Evolutionary conservation across 2,888 invertebrate species (phyloP), one percentile per base, ranked within the genome.

Genomic region (Thelaira solivaga): DNA sequence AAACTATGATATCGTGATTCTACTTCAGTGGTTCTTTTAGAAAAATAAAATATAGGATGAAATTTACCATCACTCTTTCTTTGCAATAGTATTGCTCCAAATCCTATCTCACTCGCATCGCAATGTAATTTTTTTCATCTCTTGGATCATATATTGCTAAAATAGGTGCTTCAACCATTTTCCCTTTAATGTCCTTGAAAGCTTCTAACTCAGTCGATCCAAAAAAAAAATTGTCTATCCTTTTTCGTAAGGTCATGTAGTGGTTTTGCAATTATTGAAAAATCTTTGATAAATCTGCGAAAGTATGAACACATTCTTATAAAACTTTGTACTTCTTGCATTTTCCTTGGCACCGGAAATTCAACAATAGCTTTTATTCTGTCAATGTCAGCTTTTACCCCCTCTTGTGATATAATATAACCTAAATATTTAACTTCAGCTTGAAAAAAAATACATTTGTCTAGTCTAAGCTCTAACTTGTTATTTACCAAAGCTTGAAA

Each of bases 21-120:
- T 91, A 94, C 20, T 7, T 65, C 45, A 8, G 65, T 59, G 1
- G 64, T 71, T 22, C 64, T 59, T 47, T 67, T 82, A 16, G 84
- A 86, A 71, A 86, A 87, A 71, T 81, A 87, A 53, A 82, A 84
- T 6, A 87, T 83, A 0, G 86, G 86, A 57, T 84, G 82, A 4
- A 83, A 71, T 43, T 76, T 78, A 0, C 62, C 65, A 68, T 83
- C 84, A 11, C 81, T 80, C 47, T 71, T 71, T 34, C 72, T 77
- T 71, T 87, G 88, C 47, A 87, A 22, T 8, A 86, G 43, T 10
- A 84, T 82, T 1, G 83, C 84, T 11, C 85, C 86, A 59, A 83
- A 80, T 0, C 86, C 86, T 2, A 81, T 7, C 1, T 76, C 31
- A 62, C 84, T 84, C 2, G 86, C 85, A 72, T 86, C 86, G 2